Base-by-base conservation (phyloP, 2,113 vertebrate species). In the Myotis yumanensis region DNA sequence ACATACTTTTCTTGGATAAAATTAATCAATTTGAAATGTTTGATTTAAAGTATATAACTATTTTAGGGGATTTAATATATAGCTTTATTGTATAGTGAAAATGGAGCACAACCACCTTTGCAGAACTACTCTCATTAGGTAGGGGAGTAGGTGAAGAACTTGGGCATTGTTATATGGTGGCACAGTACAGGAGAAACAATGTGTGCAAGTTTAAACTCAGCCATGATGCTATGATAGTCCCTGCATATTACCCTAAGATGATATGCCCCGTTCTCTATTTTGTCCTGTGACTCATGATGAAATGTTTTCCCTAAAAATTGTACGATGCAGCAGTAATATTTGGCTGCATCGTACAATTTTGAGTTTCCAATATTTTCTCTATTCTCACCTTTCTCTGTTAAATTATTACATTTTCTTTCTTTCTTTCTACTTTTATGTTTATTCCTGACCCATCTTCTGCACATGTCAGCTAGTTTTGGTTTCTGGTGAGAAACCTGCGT, bases 281-380 rank as follows among this genome's bases (percentile, higher is more conserved):
- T 81, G 1, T 37, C 73, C 37, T 59, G 35, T 48, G 66, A 62
- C 5, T 93, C 35, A 5, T 48, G 20, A 32, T 71, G 25, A 22
- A 77, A 40, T 75, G 90, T 86, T 62, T 32, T 54, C 2, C 64
- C 32, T 81, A 3, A 16, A 28, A n/a, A n/a, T n/a, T n/a, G n/a
- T n/a, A n/a, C n/a, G n/a, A n/a, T 86, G 83, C 83, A 25, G 66
- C 46, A 64, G 1, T 92, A 62, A 71, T 66, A 30, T 86, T 66
- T 93, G 79, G 5, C 20, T 76, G 8, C 11, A 82, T 91, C 7
- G 3, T 62, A 30, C 35, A 43, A 30, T 68, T 37, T 43, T 68
- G n/a, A 62, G 9, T 72, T 4, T 77, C 40, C 66, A 80, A 17
- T 84, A 79, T 96, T 76, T 95, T 91, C 23, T 72, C 43, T 77